phyloP scores from a whole-genome alignment of 2,888 invertebrate genomes.

The Campoletis raptor region DNA sequence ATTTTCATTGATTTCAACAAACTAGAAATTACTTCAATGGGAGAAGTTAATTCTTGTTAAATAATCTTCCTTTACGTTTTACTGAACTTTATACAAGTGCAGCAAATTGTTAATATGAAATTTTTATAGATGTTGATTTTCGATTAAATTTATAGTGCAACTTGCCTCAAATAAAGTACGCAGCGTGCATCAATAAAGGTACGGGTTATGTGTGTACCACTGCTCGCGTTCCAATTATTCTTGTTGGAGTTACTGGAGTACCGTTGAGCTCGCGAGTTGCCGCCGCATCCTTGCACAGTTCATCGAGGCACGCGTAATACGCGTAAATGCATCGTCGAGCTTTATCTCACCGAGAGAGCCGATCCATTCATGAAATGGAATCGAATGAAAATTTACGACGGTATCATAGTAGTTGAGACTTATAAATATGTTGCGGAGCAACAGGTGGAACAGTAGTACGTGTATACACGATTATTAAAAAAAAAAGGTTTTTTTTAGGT shows the following conservation, averaged over 20 bases:
- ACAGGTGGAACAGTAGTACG: neutral
- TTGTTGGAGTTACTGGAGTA: constrained; percentile 57
- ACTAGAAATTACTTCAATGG: neutral
- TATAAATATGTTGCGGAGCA: neutral
- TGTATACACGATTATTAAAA: neutral
- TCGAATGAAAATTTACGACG: constrained; percentile 47
- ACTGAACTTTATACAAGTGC: neutral
- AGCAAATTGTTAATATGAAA: neutral
- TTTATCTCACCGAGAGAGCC: constrained; percentile 38
- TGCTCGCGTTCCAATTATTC: constrained; percentile 71
- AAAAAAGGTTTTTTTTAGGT: neutral
- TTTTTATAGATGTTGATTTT: neutral
- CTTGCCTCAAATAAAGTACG: constrained; percentile 6
- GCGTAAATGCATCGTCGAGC: constrained; percentile 48
- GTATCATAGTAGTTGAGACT: neutral
- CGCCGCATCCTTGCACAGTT: constrained; percentile 29
- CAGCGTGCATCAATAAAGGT: constrained; percentile 5
- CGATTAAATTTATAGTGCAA: constrained; percentile 8
- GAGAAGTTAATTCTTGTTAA: neutral
- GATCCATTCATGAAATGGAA: constrained; percentile 59
- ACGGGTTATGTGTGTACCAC: constrained; percentile 56
- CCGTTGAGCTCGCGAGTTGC: constrained; percentile 60
- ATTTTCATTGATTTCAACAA: neutral
- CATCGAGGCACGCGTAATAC: constrained; percentile 59
- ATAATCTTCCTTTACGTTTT: neutral